Evolutionary conservation across 2,113 vertebrate genomes (phyloP), one percentile per base, ranked within the genome.

Genomic region (Anolis sagrei): DNA sequence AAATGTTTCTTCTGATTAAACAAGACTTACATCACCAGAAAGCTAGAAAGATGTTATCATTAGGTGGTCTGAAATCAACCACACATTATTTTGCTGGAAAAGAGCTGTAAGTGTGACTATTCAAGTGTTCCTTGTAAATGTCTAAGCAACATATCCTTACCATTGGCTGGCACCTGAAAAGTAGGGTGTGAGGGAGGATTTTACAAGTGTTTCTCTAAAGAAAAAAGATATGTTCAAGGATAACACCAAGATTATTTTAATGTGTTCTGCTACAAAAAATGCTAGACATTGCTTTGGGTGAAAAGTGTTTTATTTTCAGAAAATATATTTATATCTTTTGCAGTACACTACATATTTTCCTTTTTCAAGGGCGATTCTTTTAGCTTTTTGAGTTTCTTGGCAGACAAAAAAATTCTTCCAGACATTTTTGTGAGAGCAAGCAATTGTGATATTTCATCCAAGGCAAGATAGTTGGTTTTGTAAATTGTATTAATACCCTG

Each of bases 361-460:
- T 90, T 84, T 36, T 54, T 75, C 82, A 29, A 73, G 21, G 69
- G 51, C 66, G 83, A 80, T 89, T 14, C 68, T 87, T 89, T 61
- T 92, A 86, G 27, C 29, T 68, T 62, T 58, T 27, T n/a, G 78
- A 86, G 74, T 69, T 88, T 89, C 82, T 88, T 92, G 75, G 89
- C 91, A 84, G 76, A 88, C 19, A 48, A 91, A 87, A 92, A 0
- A 54, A 88, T 86, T 89, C 70, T 93, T 91, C 80, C 0, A 2
- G 61, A 54, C 73, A 72, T 87, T 92, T 58, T 89, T 68, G 18
- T 76, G 86, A 25, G 21, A 77, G 10, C 86, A 89, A 89, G 89
- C 88, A 89, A 92, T 82, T 89, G 74, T 74, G 29, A 58, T 66
- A 9, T 78, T 85, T 86, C 75, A 88, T 88, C 87, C 73, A 89